Base-by-base conservation (phyloP, 2,113 vertebrate species). In the Pristiophorus japonicus region DNA sequence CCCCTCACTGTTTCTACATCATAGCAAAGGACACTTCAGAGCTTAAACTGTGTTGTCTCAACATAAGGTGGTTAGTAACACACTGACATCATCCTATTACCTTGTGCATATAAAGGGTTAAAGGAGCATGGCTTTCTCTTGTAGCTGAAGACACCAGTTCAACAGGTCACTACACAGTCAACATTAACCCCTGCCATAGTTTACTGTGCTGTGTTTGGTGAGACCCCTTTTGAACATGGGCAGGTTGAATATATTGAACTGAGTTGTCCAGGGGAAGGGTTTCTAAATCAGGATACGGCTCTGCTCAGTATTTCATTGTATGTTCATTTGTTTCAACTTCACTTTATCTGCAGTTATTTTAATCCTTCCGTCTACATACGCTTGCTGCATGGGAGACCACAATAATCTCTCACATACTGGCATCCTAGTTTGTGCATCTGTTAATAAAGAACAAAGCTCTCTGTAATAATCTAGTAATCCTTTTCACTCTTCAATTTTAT, bases 401-500 rank as follows among this genome's bases (percentile, higher is more conserved):
- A 97, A 96, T 96, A 97, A 96, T 97, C 97, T 97, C 97, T 97
- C 97, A 97, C 95, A 97, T 95, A 96, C 96, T 97, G 97, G 98
- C 97, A 98, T 98, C 51, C 98, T 98, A 98, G 98, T 98, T 98
- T 98, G 98, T 98, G 97, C 98, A 98, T 98, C 98, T 98, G 98
- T 99, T 98, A 98, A 98, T 99, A 98, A 98, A 97, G 97, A 98
- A 97, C 98, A 98, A 98, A 98, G 98, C 99, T 98, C 97, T 97
- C 97, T 98, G 97, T 98, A 98, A 98, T 99, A 99, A 99, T 99
- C 98, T 98, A 98, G 98, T 98, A 98, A 98, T 99, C 99, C 98
- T 99, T 98, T 99, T 99, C 98, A 98, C 96, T 98, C 98, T 98
- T 99, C 98, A 98, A 99, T 99, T 98, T 98, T 97, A 98, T 98